Evolutionary conservation across 2,888 invertebrate species (phyloP).

Genomic region (Beris morrisii): DNA sequence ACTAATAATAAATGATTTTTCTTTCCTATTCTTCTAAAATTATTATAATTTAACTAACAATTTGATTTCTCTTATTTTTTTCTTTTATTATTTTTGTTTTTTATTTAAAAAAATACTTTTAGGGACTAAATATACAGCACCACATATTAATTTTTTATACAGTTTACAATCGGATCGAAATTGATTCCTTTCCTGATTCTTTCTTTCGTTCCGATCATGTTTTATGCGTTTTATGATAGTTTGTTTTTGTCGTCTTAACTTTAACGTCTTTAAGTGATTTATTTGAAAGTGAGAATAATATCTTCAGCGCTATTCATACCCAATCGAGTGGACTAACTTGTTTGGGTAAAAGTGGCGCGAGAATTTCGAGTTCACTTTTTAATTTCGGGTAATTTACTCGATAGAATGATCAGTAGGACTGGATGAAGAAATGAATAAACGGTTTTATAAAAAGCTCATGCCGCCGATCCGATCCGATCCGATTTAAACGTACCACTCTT

Average conservation of each 20-base stretch:
- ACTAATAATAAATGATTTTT: conserved; percentile 6
- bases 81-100: conserved; percentile 5
- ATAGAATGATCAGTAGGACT: conserved; percentile 24
- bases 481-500: conserved; percentile 94
- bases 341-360: too few relatives aligned
- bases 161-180: neutral
- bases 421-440: conserved; percentile 28
- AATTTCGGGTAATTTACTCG: too few relatives aligned
- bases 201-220: too few relatives aligned
- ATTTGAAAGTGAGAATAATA: too few relatives aligned
- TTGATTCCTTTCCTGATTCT: too few relatives aligned
- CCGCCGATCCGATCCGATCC: neutral
- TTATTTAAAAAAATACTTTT: conserved; percentile 35
- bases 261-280: too few relatives aligned
- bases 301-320: too few relatives aligned
- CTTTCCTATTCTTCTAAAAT: neutral
- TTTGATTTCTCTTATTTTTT: conserved; percentile 5
- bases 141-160: conserved; percentile 33
- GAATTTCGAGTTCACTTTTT: too few relatives aligned
- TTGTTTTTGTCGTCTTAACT: too few relatives aligned
- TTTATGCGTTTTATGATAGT: too few relatives aligned
- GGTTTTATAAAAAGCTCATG: conserved; percentile 17
- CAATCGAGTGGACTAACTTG: neutral
- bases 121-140: conserved; percentile 39
- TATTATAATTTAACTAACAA: neutral